Evolutionary conservation across 1,140 invertebrate genomes (phyloP), one percentile per base, ranked within the genome.

Genomic region (Philopotamus ludificatus): DNA sequence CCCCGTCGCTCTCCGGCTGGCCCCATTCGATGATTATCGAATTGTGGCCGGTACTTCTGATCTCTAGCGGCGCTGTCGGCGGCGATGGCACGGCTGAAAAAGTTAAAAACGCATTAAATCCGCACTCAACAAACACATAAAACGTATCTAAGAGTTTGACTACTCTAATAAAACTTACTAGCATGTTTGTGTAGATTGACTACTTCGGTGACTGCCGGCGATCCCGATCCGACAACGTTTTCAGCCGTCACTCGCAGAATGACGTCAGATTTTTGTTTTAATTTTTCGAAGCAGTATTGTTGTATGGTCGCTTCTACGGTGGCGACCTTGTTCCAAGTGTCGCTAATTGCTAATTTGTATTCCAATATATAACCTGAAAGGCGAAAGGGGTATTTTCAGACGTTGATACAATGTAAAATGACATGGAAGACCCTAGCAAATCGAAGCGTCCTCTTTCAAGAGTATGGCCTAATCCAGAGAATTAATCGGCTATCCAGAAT

Each of bases 151-250:
- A 15, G n/a, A n/a, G n/a, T n/a, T 45, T 4, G 9, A 45, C 18
- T 7, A 9, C 20, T 20, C 18, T 22, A 3, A 3, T 16, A 39
- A 57, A 71, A 87, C 90, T 89, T 81, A 98, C 95, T 94, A 71
- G 95, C 96, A 81, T 96, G 93, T 76, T 94, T 95, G 80, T 94
- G 93, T 15, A 98, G 85, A 66, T 87, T 85, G 34, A 97, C 87
- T 63, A 86, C 83, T 67, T 91, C 91, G 28, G 93, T 90, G 68
- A 86, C 83, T 10, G 91, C 84, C 53, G 92, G 88, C 71, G 87
- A 82, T 75, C 94, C 92, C 23, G 93, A 76, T 15, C 95, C 95
- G 70, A 94, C 84, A 50, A 85, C 84, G 77, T 98, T 98, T 79
- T 97, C 94, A 53, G 96, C 95, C 61, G 88, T 91, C 45, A 98